phyloP scores from a whole-genome alignment of 2,797 vertebrate genomes.

The Mus spretus region DNA sequence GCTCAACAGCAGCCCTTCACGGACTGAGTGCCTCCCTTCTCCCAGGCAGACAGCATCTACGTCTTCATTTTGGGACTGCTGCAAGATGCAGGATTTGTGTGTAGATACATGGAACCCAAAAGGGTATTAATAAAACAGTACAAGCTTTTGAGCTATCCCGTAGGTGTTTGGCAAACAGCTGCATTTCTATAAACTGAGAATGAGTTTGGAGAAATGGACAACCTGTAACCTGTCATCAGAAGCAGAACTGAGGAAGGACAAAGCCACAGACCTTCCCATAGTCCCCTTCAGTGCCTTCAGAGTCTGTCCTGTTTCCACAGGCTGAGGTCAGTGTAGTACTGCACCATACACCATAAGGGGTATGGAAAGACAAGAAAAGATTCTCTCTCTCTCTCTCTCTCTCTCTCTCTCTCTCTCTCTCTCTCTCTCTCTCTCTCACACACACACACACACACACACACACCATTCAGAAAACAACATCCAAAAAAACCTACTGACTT shows the following conservation, averaged over 20 bases:
- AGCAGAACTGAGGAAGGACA: rapidly evolving
- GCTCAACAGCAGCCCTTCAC: background rate
- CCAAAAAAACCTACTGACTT: background rate
- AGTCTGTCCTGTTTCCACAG: background rate
- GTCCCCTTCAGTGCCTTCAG: background rate
- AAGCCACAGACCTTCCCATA: background rate
- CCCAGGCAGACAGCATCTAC: background rate
- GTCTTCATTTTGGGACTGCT: background rate
- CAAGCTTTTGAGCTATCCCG: background rate
- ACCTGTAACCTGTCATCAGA: background rate
- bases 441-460: background rate
- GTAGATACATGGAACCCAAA: background rate
- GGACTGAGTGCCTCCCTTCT: background rate
- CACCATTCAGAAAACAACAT: background rate
- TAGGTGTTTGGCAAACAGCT: background rate
- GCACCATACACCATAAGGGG: background rate
- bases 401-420: background rate
- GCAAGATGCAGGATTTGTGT: background rate
- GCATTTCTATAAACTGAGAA: background rate
- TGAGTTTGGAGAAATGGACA: background rate
- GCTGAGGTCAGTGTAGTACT: background rate
- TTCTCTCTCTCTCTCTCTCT: background rate
- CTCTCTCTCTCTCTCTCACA: background rate
- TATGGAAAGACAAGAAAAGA: background rate
- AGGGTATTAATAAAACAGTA: background rate